These are phyloP conservation scores for Chlorops oryzae DNA, from an alignment of 1,140 invertebrate genomes.

Conservation along the genomic window DNA sequence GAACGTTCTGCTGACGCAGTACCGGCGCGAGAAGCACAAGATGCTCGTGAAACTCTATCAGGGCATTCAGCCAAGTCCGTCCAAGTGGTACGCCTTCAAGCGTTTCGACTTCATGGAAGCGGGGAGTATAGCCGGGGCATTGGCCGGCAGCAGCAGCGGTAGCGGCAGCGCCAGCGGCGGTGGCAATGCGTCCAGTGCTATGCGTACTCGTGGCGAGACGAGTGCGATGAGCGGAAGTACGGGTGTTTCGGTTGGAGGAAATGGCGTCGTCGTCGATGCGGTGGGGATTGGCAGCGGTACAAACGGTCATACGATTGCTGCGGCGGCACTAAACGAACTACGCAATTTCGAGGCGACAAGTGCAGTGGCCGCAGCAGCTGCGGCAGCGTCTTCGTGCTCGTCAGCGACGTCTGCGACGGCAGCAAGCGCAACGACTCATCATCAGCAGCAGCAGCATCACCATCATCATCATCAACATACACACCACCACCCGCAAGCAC, in stretches of 20 bases:
- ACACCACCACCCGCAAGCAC: too few relatives aligned
- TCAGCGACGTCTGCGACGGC: constrained; percentile 8
- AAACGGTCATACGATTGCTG: constrained; percentile 27
- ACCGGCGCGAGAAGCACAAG: constrained; percentile 51
- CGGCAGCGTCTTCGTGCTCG: too few relatives aligned
- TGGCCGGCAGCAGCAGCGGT: constrained; percentile 9
- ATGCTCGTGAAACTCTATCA: constrained; percentile 45
- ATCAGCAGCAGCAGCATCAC: constrained; percentile 25
- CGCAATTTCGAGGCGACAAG: not conserved
- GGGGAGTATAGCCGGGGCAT: constrained; percentile 26
- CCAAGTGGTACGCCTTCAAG: constrained; percentile 47
- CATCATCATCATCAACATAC: constrained; percentile 27
- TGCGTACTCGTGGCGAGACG: too few relatives aligned
- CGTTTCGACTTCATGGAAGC: constrained; percentile 45
- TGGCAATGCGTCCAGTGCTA: not conserved
- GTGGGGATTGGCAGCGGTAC: constrained; percentile 4
- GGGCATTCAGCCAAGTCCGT: constrained; percentile 44
- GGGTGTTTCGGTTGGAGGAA: not conserved
- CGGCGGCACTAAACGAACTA: constrained; percentile 28
- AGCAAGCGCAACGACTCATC: constrained; percentile 15
- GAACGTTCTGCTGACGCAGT: constrained; percentile 51
- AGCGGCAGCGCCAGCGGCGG: constrained; percentile 4
- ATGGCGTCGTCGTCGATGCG: constrained; percentile 8
- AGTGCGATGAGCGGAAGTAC: not conserved
- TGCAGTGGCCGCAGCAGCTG: constrained; percentile 20